A percentile compares a stretch with the other conserved stretches of the same genome.
Evolutionary conservation across 2,797 vertebrate genomes (phyloP).

Genomic region (Cuniculus paca): DNA sequence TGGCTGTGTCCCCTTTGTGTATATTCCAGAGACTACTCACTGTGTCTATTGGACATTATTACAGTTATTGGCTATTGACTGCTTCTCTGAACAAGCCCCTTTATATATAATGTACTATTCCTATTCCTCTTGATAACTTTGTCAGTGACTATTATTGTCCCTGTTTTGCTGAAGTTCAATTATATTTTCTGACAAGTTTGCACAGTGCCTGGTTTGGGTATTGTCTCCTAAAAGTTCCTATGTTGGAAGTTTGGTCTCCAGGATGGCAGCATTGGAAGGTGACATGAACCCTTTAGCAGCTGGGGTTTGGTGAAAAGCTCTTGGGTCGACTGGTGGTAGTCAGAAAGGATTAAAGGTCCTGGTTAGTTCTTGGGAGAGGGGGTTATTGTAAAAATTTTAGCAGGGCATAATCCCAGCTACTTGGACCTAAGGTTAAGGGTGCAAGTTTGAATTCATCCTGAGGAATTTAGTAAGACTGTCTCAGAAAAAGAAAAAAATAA

Average conservation of each 20-base stretch:
- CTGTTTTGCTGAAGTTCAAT: constrained; percentile 1
- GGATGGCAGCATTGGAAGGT: background rate
- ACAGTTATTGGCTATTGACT: background rate
- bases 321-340: background rate
- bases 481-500: background rate
- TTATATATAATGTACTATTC: background rate
- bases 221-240: background rate
- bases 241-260: background rate
- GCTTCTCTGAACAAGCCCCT: background rate
- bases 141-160: background rate
- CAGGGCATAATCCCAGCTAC: background rate
- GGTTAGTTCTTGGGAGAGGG: background rate
- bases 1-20: background rate
- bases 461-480: background rate
- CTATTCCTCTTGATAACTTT: background rate
- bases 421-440: background rate
- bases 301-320: background rate
- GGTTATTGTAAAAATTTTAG: background rate
- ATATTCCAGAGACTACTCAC: background rate
- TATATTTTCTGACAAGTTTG: constrained; percentile 16
- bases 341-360: background rate
- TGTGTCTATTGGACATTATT: background rate
- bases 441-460: background rate
- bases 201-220: background rate
- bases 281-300: background rate